Base-by-base conservation (phyloP, 2,888 invertebrate species). In the Drosophila atripex region DNA sequence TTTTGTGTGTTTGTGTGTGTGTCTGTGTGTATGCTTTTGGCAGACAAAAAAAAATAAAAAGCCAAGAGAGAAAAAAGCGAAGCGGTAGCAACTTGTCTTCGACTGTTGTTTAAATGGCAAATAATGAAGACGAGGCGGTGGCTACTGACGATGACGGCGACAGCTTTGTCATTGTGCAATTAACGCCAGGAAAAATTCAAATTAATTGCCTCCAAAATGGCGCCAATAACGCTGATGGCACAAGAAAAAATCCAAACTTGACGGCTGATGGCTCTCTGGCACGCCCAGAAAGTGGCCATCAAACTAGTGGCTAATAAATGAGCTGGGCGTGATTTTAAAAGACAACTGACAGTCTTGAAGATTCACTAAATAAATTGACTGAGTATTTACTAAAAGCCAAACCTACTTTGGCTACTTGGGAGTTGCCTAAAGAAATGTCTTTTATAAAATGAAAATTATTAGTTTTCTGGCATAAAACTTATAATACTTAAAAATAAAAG, bases 121-220 rank as follows among this genome's bases (percentile, higher is more conserved):
- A 83, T 75, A 83, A 72, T 68, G 53, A 74, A 82, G 77, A 75
- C 63, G 77, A 72, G 69, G 68, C 65, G 64, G 46, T 59, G 66
- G 55, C 59, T 72, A 73, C 71, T 71, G 72, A 66, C 71, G 78
- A 64, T 80, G 71, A 69, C 69, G 58, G 28, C 65, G 73, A 73
- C 73, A 82, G 85, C 85, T 85, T 82, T 79, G 82, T 85, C 82
- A 82, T 77, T 82, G 82, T 85, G 85, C 82, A 85, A 82, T 82
- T 82, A 82, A 78, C 85, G 77, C 69, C 71, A 64, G 71, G 75
- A 78, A 82, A 80, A 69, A 82, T 78, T 74, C 71, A 78, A 82
- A 82, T 82, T 82, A 79, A 85, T 82, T 85, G 85, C 68, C 82
- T 68, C 71, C 74, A 82, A 82, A 82, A 82, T 82, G 82, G 82